phyloP scores from a whole-genome alignment of 2,797 vertebrate species.

The Gallinago solitaria region DNA sequence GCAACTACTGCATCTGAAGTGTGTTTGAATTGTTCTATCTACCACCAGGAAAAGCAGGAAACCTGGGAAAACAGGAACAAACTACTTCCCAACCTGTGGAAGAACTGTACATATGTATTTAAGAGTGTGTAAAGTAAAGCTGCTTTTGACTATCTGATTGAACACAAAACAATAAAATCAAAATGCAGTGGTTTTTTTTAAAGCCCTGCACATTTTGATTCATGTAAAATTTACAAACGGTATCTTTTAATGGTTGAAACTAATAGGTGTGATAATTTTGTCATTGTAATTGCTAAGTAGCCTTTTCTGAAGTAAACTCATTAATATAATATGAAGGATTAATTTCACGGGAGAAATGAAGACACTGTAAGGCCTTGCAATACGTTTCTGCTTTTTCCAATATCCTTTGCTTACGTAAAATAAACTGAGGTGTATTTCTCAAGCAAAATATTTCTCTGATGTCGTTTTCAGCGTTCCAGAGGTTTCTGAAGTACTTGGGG shows the following conservation, averaged over 20 bases:
- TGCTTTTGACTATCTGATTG: not conserved
- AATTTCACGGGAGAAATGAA: not conserved
- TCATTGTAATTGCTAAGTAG: not conserved
- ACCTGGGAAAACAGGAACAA: not conserved
- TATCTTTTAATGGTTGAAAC: constrained; percentile 12
- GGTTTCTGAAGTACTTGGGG: not conserved
- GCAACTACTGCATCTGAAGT: not conserved
- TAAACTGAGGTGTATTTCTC: not conserved
- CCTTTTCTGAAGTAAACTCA: constrained; percentile 36
- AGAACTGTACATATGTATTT: accelerated
- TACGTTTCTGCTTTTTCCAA: not conserved
- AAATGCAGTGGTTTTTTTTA: not conserved
- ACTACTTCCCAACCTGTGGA: not conserved
- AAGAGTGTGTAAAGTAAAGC: not conserved
- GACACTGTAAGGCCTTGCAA: not conserved
- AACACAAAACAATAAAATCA: not conserved
- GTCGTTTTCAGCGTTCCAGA: constrained; percentile 27
- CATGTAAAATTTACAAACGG: not conserved
- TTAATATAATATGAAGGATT: constrained; percentile 2
- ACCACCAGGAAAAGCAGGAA: not conserved
- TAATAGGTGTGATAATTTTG: not conserved
- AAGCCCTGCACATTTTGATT: not conserved
- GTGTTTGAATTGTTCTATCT: not conserved
- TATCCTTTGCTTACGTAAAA: not conserved
- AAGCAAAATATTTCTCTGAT: not conserved